Percentiles rank a stretch among this genome's conserved stretches.
Evolutionary conservation across 1,140 invertebrate species (phyloP).

Genomic region (Macrotrachela quadricornifera): DNA sequence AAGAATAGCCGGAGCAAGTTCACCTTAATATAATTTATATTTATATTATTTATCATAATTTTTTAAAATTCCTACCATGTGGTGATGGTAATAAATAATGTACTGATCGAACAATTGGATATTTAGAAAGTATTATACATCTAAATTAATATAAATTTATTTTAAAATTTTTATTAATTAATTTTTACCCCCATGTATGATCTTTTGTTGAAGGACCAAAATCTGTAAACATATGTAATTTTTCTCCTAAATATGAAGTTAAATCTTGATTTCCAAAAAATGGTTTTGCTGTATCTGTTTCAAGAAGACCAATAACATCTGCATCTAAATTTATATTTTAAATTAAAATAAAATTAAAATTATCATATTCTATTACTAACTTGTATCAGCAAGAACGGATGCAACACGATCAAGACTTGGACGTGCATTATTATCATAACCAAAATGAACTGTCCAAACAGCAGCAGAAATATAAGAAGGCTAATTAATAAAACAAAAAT

Average conservation of each 20-base stretch:
- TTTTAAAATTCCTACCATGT: constrained; percentile 16
- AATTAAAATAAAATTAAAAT: not conserved
- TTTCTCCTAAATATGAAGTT: constrained; percentile 27
- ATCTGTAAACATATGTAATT: constrained; percentile 27
- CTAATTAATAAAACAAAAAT: not conserved
- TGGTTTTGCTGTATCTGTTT: constrained; percentile 30
- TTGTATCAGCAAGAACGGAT: constrained; percentile 21
- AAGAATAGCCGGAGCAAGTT: constrained; percentile 28
- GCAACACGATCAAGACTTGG: constrained; percentile 26
- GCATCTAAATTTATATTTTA: constrained; percentile 15
- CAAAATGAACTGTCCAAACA: constrained; percentile 32
- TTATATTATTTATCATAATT: not conserved
- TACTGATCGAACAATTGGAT: constrained; percentile 26
- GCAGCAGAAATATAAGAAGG: constrained; percentile 17
- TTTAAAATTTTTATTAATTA: not conserved
- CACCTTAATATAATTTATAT: constrained; percentile 15
- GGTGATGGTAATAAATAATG: constrained; percentile 29
- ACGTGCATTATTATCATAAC: constrained; percentile 31
- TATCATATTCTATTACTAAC: constrained; percentile 9
- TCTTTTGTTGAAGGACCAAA: constrained; percentile 29
- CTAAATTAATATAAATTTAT: constrained; percentile 11
- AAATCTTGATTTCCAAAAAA: constrained; percentile 31
- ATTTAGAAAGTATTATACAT: constrained; percentile 28
- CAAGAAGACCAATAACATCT: constrained; percentile 28
- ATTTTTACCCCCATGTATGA: constrained; percentile 29